Evolutionary conservation across 1,140 invertebrate species (phyloP).

Genomic region (Harpegnathos saltator): DNA sequence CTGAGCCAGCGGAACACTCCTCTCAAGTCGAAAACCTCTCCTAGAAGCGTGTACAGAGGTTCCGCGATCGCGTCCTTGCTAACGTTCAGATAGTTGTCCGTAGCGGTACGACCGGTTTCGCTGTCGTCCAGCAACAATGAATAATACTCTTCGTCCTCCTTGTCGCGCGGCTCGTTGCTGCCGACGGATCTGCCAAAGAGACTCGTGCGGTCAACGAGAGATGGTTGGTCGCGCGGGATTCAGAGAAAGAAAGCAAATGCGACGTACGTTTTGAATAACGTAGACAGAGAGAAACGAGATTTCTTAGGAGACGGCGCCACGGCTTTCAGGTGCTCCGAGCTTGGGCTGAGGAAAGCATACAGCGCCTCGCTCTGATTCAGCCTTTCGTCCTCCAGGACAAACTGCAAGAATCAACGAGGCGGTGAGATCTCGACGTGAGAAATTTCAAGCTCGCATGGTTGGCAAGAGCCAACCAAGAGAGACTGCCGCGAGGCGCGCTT

Average conservation of each 20-base stretch:
- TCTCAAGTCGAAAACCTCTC: constrained; percentile 95
- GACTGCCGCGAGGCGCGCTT: constrained; percentile 62
- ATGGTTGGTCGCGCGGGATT: not conserved
- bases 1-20: constrained; percentile 95
- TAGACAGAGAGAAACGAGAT: constrained; percentile 93
- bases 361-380: constrained; percentile 95
- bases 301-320: constrained; percentile 92
- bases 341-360: constrained; percentile 95
- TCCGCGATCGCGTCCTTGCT: constrained; percentile 94
- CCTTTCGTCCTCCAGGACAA: constrained; percentile 93
- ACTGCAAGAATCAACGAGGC: constrained; percentile 86
- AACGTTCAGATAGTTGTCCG: constrained; percentile 87
- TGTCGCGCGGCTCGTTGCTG: constrained; percentile 84
- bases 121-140: constrained; percentile 89
- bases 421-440: not conserved
- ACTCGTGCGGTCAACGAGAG: constrained; percentile 64
- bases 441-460: no score
- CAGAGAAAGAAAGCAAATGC: not conserved
- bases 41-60: constrained; percentile 93
- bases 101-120: constrained; percentile 77
- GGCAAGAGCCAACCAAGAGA: no score
- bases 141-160: constrained; percentile 90
- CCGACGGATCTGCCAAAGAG: constrained; percentile 75
- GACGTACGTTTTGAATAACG: constrained; percentile 93
- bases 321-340: constrained; percentile 94